Evolutionary conservation across 2,888 invertebrate species (phyloP), one percentile per base, ranked within the genome.

Genomic region (Hecatera dysodea): DNA sequence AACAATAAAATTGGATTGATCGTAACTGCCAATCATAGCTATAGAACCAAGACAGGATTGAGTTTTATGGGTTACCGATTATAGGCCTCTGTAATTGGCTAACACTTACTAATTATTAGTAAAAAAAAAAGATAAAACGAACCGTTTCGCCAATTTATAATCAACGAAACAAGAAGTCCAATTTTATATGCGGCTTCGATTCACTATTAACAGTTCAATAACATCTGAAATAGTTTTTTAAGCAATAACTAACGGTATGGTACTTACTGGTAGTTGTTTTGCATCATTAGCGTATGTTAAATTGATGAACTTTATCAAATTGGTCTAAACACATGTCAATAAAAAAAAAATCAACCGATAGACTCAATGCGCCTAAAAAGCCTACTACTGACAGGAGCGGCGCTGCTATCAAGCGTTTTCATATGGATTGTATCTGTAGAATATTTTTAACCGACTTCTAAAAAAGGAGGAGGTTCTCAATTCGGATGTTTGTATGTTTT

Each of bases 41-140:
- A 52, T n/a, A 22, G 6, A 29, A 50, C n/a, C 22, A 8, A 39
- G 3, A 12, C 6, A 52, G 2, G 4, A 65, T 24, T 22, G 1
- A 0, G 33, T 72, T 59, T 60, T n/a, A 73, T 73, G 46, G 22
- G 2, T 11, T 27, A 24, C 22, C 8, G 3, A 64, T 59, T 72
- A 17, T 33, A 48, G 48, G 42, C 52, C 22, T 33, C 39, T 29
- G 17, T 33, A 48, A 72, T 65, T 33, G 42, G 50, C 55, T 4
- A 2, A 8, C 1, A 22, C 22, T 17, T 27, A 15, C 29, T 22
- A 22, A 12, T 33, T n/a, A 7, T 33, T 12, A 42, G 7, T 36
- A 12, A 44, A 55, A 33, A 33, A 44, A 12, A 44, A 55, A 33
- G 42, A 44, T 63, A 46, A 59, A 65, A 60, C 24, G 11, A 24